phyloP scores from a whole-genome alignment of 2,888 invertebrate species.

The Heliconius sara region DNA sequence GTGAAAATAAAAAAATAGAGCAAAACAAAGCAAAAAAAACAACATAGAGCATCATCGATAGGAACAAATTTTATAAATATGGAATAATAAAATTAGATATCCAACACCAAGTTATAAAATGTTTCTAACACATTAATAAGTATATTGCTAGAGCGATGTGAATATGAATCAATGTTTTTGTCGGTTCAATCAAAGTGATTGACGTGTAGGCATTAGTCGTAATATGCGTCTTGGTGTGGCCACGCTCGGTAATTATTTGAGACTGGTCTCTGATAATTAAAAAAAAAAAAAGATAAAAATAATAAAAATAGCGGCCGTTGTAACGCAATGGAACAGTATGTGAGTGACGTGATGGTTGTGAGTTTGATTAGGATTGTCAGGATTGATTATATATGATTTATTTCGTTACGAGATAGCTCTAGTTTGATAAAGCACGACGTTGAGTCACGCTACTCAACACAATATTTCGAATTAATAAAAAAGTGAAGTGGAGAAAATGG shows the following conservation, averaged over 20 bases:
- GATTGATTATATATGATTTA: not conserved
- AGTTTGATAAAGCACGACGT: not conserved
- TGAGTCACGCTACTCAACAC: not conserved
- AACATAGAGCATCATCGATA: not conserved
- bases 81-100: slow-evolving; percentile 21
- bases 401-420: not conserved
- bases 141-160: slow-evolving; percentile 26
- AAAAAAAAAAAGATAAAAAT: not conserved
- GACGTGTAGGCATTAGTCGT: slow-evolving; percentile 73
- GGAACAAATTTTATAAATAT: not conserved
- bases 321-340: no score
- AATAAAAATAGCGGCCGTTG: no score
- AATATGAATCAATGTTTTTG: slow-evolving; percentile 64
- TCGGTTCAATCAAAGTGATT: slow-evolving; percentile 71
- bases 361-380: no score
- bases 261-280: slow-evolving; percentile 6
- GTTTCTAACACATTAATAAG: slow-evolving; percentile 28
- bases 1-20: not conserved
- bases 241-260: slow-evolving; percentile 43
- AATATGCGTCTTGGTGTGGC: slow-evolving; percentile 64
- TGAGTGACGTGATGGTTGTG: no score
- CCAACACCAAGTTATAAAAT: slow-evolving; percentile 15
- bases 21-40: no score
- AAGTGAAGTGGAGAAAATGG: no score
- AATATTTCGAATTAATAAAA: not conserved